A percentile compares a stretch with the other conserved stretches of the same genome.
Evolutionary conservation across 2,113 vertebrate genomes (phyloP).

Genomic region (Acrocephalus kingi): DNA sequence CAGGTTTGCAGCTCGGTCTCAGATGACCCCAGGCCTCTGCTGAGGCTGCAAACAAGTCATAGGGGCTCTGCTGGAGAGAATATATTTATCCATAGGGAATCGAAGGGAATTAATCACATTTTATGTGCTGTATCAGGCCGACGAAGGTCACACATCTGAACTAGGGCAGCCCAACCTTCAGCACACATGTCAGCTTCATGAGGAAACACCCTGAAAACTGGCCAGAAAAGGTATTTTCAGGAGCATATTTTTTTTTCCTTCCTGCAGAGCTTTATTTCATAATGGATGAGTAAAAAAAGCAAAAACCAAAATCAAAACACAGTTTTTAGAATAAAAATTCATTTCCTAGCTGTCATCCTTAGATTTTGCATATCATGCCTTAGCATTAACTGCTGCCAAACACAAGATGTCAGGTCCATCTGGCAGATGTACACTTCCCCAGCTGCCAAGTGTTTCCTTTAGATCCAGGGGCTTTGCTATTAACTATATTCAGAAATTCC

Average conservation of each 20-base stretch:
- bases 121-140: not conserved
- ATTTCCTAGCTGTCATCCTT: not conserved
- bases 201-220: not conserved
- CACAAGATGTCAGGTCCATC: slow-evolving; percentile 19
- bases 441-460: slow-evolving; percentile 22
- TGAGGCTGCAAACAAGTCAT: slow-evolving; percentile 5
- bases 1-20: not conserved
- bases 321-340: not conserved
- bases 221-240: not conserved
- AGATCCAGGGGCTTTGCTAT: not conserved
- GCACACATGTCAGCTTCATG: not conserved
- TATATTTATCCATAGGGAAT: slow-evolving; percentile 35
- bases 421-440: slow-evolving; percentile 6
- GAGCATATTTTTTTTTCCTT: not conserved
- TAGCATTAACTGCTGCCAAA: slow-evolving; percentile 25
- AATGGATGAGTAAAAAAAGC: not conserved
- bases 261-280: not conserved
- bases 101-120: slow-evolving; percentile 24
- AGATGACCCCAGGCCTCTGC: not conserved
- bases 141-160: not conserved
- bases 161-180: slow-evolving; percentile 1
- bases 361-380: slow-evolving; percentile 1
- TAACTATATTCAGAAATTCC: slow-evolving; percentile 42
- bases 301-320: not conserved
- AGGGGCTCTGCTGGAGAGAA: not conserved